These are phyloP conservation scores for Sebastiscus tertius DNA, from an alignment of 2,797 vertebrate species.

Conservation along the genomic window DNA sequence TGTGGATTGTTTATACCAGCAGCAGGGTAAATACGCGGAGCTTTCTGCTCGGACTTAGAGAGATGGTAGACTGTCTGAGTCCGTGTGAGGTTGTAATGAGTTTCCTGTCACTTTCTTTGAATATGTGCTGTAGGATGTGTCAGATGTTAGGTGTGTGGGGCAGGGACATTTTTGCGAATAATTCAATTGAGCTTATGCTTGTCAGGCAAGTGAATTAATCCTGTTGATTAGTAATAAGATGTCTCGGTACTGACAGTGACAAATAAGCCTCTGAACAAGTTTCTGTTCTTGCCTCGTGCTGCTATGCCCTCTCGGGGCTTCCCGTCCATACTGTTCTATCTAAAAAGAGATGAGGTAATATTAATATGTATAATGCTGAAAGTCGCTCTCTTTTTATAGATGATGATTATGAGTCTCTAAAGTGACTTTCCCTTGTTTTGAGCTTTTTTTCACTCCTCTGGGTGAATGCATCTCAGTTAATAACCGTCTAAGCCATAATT, in stretches of 20 bases:
- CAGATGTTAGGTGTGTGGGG: not conserved
- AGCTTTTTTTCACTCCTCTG: not conserved
- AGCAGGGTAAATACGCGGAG: slow-evolving; percentile 13
- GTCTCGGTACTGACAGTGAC: slow-evolving; percentile 5
- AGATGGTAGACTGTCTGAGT: not conserved
- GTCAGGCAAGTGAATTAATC: slow-evolving; percentile 17
- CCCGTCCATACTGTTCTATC: not conserved
- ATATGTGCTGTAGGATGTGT: not conserved
- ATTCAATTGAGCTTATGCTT: slow-evolving; percentile 4
- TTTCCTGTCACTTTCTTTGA: slow-evolving; percentile 27
- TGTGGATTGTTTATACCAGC: slow-evolving; percentile 23
- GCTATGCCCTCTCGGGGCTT: not conserved
- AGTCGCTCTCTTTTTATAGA: not conserved
- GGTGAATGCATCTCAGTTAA: slow-evolving; percentile 45
- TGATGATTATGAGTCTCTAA: slow-evolving; percentile 16
- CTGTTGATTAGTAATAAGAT: slow-evolving; percentile 11
- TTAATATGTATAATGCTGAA: slow-evolving; percentile 17
- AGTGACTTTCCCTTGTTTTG: slow-evolving; percentile 15
- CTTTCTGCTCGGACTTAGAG: not conserved
- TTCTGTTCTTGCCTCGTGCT: not conserved
- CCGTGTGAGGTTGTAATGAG: slow-evolving; percentile 9
- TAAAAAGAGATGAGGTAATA: not conserved
- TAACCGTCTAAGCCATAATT: slow-evolving; percentile 60
- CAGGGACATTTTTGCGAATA: not conserved
- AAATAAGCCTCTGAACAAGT: not conserved